Percentiles rank a stretch among this genome's conserved stretches.
Evolutionary conservation across 2,113 vertebrate genomes (phyloP).

Genomic region (Ceyx cyanopectus): DNA sequence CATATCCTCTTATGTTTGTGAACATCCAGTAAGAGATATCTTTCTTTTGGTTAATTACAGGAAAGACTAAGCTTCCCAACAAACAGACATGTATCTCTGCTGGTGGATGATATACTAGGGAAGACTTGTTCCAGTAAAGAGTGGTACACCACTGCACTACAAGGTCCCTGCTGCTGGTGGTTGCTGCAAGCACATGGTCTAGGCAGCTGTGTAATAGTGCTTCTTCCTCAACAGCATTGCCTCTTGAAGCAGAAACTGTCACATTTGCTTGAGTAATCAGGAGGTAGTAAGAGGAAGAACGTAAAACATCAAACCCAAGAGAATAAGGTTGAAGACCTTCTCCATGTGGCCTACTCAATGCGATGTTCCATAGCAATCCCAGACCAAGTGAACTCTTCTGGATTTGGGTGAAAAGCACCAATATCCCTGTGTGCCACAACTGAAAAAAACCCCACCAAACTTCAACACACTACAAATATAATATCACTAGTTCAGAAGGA

Average conservation of each 20-base stretch:
- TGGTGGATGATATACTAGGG: too few species aligned
- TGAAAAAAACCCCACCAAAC: neutral
- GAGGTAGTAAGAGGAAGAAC: neutral
- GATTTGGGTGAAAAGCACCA: neutral
- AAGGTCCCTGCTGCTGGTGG: neutral
- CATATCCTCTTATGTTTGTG: neutral
- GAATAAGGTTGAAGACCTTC: neutral
- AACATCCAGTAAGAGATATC: neutral
- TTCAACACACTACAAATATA: neutral
- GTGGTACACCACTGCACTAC: neutral
- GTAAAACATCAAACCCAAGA: neutral
- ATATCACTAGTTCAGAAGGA: neutral
- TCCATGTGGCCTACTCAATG: neutral
- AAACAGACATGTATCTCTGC: neutral
- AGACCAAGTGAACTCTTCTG: neutral
- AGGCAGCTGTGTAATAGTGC: fast-evolving
- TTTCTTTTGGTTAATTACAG: neutral
- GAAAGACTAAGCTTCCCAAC: neutral
- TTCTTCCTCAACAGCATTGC: neutral
- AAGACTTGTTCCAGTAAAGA: neutral
- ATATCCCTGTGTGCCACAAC: neutral
- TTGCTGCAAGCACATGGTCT: fast-evolving
- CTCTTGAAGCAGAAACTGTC: neutral
- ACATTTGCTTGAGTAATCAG: neutral
- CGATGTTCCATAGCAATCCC: neutral